Conservation (phyloP, 2,888 invertebrate species). For the Polydrusus pterygomalis region DNA sequence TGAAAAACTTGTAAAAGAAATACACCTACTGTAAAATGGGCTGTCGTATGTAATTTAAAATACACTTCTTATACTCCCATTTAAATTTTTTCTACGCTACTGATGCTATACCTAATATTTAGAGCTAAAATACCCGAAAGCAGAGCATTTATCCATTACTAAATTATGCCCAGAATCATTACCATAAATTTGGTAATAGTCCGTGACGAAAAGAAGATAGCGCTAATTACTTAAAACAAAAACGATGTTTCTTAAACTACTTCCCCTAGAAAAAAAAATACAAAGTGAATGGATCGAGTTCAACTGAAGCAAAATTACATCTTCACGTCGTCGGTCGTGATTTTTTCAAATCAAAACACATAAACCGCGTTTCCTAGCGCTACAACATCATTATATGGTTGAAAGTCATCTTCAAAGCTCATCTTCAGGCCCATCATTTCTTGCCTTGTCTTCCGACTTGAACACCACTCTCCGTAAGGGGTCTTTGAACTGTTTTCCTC, state of each 20-base stretch:
- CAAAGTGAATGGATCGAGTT: conserved; percentile 2
- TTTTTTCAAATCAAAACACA: conserved; percentile 43
- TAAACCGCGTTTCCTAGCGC: conserved; percentile 40
- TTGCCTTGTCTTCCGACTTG: conserved; percentile 43
- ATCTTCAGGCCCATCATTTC: conserved; percentile 40
- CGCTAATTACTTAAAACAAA: background rate
- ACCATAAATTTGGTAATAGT: background rate
- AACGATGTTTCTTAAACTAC: background rate
- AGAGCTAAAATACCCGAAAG: too few relatives aligned
- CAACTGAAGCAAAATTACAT: conserved; percentile 11
- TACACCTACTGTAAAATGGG: too few relatives aligned
- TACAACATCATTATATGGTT: conserved; percentile 42
- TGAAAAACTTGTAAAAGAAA: too few relatives aligned
- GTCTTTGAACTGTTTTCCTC: conserved; percentile 35
- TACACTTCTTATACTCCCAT: too few relatives aligned
- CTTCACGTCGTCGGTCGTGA: conserved; percentile 31
- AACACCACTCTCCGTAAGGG: conserved; percentile 35
- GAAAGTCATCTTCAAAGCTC: conserved; percentile 43
- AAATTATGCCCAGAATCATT: too few relatives aligned
- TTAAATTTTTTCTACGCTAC: too few relatives aligned
- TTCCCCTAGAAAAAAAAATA: too few relatives aligned
- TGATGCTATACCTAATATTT: too few relatives aligned
- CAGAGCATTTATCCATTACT: too few relatives aligned
- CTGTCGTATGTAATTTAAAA: too few relatives aligned
- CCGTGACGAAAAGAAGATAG: background rate